phyloP scores from a whole-genome alignment of 1,140 invertebrate species.

The Ostrea denselamellosa region DNA sequence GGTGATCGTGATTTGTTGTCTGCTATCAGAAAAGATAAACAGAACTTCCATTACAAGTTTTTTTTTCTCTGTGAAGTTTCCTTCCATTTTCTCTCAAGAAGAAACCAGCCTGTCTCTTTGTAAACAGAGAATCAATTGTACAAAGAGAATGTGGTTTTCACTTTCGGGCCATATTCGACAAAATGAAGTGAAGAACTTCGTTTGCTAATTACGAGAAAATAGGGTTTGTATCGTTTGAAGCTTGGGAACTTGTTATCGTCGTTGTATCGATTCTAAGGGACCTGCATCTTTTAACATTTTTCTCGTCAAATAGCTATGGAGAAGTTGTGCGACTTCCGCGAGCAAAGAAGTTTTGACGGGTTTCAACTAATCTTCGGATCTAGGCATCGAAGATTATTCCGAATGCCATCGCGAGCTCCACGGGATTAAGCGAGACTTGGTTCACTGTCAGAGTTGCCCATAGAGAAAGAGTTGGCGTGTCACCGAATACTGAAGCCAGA shows the following conservation, averaged over 20 bases:
- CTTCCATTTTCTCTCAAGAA: conserved; percentile 21
- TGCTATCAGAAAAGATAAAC: neutral
- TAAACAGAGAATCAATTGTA: conserved; percentile 34
- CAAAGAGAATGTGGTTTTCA: conserved; percentile 4
- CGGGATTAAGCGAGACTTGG: conserved; percentile 33
- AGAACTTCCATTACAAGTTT: neutral
- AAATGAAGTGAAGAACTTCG: conserved; percentile 47
- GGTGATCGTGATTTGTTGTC: too few species aligned
- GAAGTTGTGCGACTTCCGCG: conserved; percentile 47
- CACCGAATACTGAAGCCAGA: conserved; percentile 7
- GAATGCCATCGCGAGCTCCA: conserved; percentile 11
- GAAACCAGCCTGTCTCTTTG: conserved; percentile 9
- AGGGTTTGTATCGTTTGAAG: conserved; percentile 47
- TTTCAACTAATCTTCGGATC: conserved; percentile 47
- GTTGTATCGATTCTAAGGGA: conserved; percentile 43
- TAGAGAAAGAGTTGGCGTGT: neutral
- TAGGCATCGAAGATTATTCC: conserved; percentile 11
- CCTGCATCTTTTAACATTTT: conserved; percentile 37
- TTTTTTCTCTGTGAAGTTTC: neutral
- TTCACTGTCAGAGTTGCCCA: neutral
- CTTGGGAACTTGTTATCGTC: conserved; percentile 50
- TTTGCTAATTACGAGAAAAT: conserved; percentile 54
- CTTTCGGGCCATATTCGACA: conserved; percentile 38
- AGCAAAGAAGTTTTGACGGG: conserved; percentile 45
- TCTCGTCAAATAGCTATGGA: conserved; percentile 46